A percentile compares a stretch with the other conserved stretches of the same genome.
Evolutionary conservation across 1,140 invertebrate species (phyloP).

Genomic region (Drosophila kepulauana): DNA sequence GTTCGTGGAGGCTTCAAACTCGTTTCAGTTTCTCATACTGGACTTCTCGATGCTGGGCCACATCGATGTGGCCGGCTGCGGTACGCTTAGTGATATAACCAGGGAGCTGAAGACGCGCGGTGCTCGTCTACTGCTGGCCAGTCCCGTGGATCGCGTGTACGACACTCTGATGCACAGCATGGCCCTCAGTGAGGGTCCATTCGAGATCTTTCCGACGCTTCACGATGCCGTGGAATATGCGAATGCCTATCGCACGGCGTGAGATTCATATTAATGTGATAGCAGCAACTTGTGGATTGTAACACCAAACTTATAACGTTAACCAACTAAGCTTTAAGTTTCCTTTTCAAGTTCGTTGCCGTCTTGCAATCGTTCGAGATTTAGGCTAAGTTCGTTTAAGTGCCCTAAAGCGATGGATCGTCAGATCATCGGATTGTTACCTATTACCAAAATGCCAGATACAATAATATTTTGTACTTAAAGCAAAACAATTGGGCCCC

Average conservation of each 20-base stretch:
- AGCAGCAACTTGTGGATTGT: conserved; percentile 50
- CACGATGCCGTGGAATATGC: conserved; percentile 83
- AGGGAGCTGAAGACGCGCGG: conserved; percentile 68
- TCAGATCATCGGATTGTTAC: conserved; percentile 37
- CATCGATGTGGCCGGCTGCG: conserved; percentile 79
- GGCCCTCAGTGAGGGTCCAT: conserved; percentile 78
- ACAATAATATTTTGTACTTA: conserved; percentile 64
- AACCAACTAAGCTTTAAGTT: conserved; percentile 29
- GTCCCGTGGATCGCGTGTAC: conserved; percentile 79
- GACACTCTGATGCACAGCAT: conserved; percentile 80
- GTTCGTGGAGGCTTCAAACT: conserved; percentile 16
- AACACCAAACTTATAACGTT: conserved; percentile 51
- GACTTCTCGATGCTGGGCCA: conserved; percentile 80
- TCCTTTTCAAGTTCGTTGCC: conserved; percentile 47
- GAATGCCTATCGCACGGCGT: conserved; percentile 73
- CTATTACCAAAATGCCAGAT: conserved; percentile 42
- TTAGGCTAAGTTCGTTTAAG: conserved; percentile 64
- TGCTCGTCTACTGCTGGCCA: conserved; percentile 68
- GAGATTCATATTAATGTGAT: conserved; percentile 59
- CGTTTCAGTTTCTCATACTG: conserved; percentile 66
- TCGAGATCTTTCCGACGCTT: conserved; percentile 80
- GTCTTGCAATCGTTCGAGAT: conserved; percentile 54
- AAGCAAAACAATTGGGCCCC: conserved; percentile 15
- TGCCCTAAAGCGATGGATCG: conserved; percentile 36
- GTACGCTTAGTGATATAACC: conserved; percentile 68